Evolutionary conservation across 1,140 invertebrate species (phyloP).

Genomic region (Alviniconcha marisindica): DNA sequence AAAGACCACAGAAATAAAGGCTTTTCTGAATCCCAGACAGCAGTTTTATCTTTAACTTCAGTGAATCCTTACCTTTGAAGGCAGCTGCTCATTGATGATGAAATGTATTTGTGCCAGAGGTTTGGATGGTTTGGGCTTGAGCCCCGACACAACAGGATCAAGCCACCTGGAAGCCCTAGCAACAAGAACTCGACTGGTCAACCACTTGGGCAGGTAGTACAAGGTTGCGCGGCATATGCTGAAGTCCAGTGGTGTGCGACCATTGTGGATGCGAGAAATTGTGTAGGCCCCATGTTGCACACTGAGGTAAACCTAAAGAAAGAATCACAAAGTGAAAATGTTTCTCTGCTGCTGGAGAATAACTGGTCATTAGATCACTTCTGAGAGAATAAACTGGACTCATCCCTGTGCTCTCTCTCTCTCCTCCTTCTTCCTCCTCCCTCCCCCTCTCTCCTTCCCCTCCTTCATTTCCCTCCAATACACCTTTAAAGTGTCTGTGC

Average conservation of each 20-base stretch:
- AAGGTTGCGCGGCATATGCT: neutral
- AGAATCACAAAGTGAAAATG: neutral
- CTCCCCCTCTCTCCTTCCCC: too few species aligned
- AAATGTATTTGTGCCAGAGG: neutral
- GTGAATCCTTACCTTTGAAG: neutral
- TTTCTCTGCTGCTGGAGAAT: too few species aligned
- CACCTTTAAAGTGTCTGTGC: too few species aligned
- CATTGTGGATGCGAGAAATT: neutral
- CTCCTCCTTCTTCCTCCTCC: too few species aligned
- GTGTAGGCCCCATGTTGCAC: neutral
- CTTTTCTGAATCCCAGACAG: too few species aligned
- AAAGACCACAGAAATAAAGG: too few species aligned
- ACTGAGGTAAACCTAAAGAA: constrained; percentile 4
- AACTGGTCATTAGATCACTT: too few species aligned
- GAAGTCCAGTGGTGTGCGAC: constrained; percentile 20
- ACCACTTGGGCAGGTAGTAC: neutral
- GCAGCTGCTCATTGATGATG: constrained; percentile 6
- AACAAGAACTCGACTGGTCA: neutral
- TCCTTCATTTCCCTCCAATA: too few species aligned
- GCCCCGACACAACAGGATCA: neutral
- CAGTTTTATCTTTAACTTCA: too few species aligned
- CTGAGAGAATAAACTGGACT: too few species aligned
- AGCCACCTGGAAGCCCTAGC: neutral
- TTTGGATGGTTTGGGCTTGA: neutral
- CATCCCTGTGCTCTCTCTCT: too few species aligned